Conservation (phyloP, 2,113 vertebrate genomes). For the Myotis brandtii region DNA sequence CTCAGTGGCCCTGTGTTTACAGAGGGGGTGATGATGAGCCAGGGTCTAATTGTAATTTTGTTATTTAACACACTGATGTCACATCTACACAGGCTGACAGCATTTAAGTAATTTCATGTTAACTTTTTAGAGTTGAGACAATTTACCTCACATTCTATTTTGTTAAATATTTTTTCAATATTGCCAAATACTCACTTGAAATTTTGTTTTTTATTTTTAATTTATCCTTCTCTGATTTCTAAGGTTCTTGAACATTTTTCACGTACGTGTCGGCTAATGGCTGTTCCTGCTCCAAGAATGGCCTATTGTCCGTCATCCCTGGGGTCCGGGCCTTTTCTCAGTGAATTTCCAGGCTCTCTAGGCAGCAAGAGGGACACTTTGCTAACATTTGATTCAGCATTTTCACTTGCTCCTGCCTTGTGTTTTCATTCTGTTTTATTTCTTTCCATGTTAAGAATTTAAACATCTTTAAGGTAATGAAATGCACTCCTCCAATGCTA, state of each 20-base stretch:
- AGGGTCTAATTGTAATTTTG: no score
- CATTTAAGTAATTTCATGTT: no score
- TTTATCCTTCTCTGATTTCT: no score
- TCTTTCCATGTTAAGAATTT: neutral
- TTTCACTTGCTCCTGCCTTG: neutral
- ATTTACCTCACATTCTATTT: no score
- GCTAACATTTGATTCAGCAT: neutral
- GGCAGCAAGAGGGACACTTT: neutral
- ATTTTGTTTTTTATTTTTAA: no score
- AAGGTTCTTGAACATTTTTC: neutral
- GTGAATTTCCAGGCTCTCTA: neutral
- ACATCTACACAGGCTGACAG: no score
- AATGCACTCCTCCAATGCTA: neutral
- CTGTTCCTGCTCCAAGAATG: neutral
- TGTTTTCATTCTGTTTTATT: neutral
- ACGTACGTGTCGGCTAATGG: neutral
- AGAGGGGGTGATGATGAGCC: no score
- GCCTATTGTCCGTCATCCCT: neutral
- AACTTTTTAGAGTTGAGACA: no score
- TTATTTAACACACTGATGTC: no score
- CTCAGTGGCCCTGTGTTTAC: no score
- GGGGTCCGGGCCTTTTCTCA: neutral
- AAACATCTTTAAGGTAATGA: neutral
- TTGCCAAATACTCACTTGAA: no score
- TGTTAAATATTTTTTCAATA: no score